Evolutionary conservation across 2,888 invertebrate genomes (phyloP), one percentile per base, ranked within the genome.

Genomic region (Andrena trimmerana): DNA sequence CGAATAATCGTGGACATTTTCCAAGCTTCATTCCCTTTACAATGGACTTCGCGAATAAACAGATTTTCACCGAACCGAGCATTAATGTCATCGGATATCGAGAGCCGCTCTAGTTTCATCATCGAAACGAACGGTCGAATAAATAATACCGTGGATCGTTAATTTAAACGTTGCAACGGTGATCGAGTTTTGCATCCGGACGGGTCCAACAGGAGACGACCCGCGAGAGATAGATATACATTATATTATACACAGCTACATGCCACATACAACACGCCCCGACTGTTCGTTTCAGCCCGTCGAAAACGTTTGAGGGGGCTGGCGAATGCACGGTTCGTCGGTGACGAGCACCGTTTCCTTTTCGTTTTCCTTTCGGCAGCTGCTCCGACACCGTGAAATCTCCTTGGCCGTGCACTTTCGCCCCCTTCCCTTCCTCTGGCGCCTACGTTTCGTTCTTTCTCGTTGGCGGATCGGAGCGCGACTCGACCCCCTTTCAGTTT

Each of bases 361-460:
- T 69, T 75, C 72, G 52, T 70, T 81, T 81, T 70, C 71, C 67
- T 85, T 82, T 79, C 71, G 76, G 52, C 57, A 54, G 69, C 24
- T 54, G 86, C 72, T 54, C 67, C 70, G 60, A 24, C 67, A 75
- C 69, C 81, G 63, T 79, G 75, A 86, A 83, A 84, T 87, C 82
- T 54, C 62, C 73, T 82, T 79, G 72, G 48, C 74, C 74, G 62
- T n/a, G 68, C 65, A 50, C 75, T 78, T 77, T 33, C 73, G 31
- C 27, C 72, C 13, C 31, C 27, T 42, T 62, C 13, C 2, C 27
- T 5, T 5, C 16, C 10, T 70, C 65, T 48, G 59, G n/a, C 50
- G 60, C 50, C 60, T 68, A 1, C 42, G 42, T 42, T 42, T 16
- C 42, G 42, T 16, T 16, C 16, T 4, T 24, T 42, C 54, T 20